These are phyloP conservation scores for Onychostoma macrolepis DNA, from an alignment of 2,113 vertebrate genomes.

Conservation along the genomic window DNA sequence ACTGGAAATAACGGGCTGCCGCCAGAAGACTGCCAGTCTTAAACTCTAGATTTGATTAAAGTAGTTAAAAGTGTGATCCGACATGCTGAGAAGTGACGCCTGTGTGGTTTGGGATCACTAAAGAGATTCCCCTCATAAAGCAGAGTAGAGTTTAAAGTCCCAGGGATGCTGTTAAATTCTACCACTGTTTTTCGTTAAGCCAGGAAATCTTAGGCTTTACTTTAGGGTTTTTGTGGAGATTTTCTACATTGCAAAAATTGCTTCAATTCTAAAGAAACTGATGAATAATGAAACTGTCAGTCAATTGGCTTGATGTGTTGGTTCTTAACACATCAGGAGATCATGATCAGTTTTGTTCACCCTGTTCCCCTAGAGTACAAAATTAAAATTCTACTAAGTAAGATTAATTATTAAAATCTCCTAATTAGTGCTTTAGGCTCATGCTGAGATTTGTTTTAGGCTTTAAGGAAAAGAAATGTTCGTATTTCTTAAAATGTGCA, in stretches of 20 bases:
- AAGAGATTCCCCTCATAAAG: slow-evolving; percentile 20
- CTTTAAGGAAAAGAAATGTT: not conserved
- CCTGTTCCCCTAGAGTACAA: not conserved
- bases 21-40: not conserved
- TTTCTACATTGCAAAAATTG: not conserved
- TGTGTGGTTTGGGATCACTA: slow-evolving; percentile 28
- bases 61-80: slow-evolving; percentile 19
- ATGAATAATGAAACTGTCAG: not conserved
- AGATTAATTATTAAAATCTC: not conserved
- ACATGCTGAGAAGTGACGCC: slow-evolving; percentile 12
- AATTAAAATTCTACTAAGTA: not conserved
- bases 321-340: not conserved
- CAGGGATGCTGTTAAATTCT: not conserved
- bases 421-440: not conserved
- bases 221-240: not conserved
- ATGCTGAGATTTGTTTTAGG: not conserved
- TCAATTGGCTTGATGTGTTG: not conserved
- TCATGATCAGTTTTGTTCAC: not conserved
- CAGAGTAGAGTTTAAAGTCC: slow-evolving; percentile 12
- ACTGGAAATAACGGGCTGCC: not conserved
- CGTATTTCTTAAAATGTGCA: not conserved
- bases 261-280: not conserved
- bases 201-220: slow-evolving; percentile 12
- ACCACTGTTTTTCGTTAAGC: not conserved
- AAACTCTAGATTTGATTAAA: slow-evolving; percentile 12